Percentiles rank a stretch among this genome's conserved stretches.
Evolutionary conservation across 2,113 vertebrate species (phyloP).

Genomic region (Synchiropus splendidus): DNA sequence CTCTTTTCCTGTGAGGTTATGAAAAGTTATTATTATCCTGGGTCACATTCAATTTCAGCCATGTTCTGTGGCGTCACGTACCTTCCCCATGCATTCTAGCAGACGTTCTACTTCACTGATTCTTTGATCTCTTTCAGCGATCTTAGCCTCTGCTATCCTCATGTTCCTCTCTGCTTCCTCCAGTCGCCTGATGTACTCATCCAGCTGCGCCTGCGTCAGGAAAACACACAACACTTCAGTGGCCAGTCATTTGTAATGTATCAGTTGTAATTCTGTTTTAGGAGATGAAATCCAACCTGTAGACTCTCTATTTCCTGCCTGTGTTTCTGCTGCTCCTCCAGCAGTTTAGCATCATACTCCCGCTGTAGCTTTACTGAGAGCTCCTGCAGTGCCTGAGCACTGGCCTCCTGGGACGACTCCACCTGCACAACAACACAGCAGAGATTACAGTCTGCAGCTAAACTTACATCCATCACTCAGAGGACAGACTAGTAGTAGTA

Average conservation of each 20-base stretch:
- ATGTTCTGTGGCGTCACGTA: constrained; percentile 24
- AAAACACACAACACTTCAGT: constrained; percentile 2
- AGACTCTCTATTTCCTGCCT: constrained; percentile 79
- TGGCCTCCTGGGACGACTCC: constrained; percentile 78
- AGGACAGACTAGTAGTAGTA: no score
- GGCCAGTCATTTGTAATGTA: no score
- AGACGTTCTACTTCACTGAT: constrained; percentile 84
- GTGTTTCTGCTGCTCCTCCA: constrained; percentile 75
- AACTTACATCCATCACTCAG: no score
- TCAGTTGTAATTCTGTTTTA: no score
- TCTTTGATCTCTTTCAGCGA: constrained; percentile 82
- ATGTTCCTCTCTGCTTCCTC: constrained; percentile 85
- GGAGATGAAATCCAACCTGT: constrained; percentile 51
- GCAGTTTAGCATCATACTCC: constrained; percentile 77
- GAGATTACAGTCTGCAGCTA: constrained; percentile 5
- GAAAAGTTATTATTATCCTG: not conserved
- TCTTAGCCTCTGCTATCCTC: constrained; percentile 72
- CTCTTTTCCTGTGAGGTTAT: constrained; percentile 73
- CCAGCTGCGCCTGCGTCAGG: constrained; percentile 73
- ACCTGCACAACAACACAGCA: constrained; percentile 62
- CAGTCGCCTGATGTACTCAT: constrained; percentile 79
- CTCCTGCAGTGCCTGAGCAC: constrained; percentile 75
- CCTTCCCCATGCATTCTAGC: constrained; percentile 86
- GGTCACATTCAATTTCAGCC: not conserved
- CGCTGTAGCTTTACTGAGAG: constrained; percentile 77